phyloP scores from a whole-genome alignment of 2,113 vertebrate species.

The Anhinga rufa region DNA sequence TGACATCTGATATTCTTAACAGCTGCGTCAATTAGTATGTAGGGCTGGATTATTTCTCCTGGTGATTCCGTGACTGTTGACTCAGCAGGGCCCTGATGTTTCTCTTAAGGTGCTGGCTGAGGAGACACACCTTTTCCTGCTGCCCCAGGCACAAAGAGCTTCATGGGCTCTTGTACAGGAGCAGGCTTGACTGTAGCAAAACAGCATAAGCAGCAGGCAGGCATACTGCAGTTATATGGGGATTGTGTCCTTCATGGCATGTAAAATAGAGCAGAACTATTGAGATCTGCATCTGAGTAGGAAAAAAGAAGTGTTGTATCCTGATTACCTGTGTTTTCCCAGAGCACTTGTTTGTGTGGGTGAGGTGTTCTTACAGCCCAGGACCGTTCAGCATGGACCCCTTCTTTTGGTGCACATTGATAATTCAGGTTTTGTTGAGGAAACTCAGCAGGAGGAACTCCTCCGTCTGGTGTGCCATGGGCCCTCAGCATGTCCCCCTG shows the following conservation, averaged over 20 bases:
- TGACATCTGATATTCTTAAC: neutral
- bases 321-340: neutral
- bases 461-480: neutral
- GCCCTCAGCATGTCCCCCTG: fast-evolving
- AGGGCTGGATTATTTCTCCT: neutral
- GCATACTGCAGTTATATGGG: too few species aligned
- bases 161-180: neutral
- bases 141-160: neutral
- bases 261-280: neutral
- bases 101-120: neutral
- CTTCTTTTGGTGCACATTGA: fast-evolving
- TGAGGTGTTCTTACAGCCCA: neutral
- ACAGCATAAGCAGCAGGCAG: neutral
- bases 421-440: neutral
- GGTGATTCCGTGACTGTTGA: neutral
- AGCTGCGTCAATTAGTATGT: neutral
- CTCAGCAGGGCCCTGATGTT: neutral
- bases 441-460: neutral
- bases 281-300: neutral
- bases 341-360: neutral
- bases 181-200: neutral
- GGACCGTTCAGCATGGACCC: neutral
- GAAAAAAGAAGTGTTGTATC: neutral
- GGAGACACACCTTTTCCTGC: neutral
- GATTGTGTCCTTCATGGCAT: neutral